phyloP scores from a whole-genome alignment of 37 sponge, comb jelly and placozoan genomes.

The Dysidea cf. avara region DNA sequence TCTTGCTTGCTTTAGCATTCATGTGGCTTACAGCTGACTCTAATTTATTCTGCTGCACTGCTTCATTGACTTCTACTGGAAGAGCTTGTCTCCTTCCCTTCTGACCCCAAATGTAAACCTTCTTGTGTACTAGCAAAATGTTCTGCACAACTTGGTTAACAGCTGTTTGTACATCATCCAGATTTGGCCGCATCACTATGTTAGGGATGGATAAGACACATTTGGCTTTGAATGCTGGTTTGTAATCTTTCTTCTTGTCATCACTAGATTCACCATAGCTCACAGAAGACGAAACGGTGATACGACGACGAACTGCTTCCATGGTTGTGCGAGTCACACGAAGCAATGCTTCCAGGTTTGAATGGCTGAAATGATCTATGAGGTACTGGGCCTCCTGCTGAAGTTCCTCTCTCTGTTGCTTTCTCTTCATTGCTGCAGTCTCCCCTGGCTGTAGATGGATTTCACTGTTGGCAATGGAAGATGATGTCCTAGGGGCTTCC shows the following conservation, averaged over 20 bases:
- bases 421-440: slow-evolving; percentile 24
- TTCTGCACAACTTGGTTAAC: slow-evolving; percentile 68
- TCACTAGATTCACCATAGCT: slow-evolving; percentile 36
- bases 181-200: slow-evolving; percentile 81
- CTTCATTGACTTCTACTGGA: not conserved
- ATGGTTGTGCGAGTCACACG: slow-evolving; percentile 49
- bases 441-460: slow-evolving; percentile 34
- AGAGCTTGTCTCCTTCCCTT: not conserved
- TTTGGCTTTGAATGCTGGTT: slow-evolving; percentile 75
- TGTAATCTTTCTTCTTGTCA: slow-evolving; percentile 33
- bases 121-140: slow-evolving; percentile 59
- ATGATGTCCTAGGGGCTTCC: too few relatives aligned
- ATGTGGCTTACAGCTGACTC: too few relatives aligned
- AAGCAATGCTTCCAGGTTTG: slow-evolving; percentile 61
- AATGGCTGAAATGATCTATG: slow-evolving; percentile 56
- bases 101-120: slow-evolving; percentile 81
- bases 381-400: slow-evolving; percentile 73
- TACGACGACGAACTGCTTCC: slow-evolving; percentile 75
- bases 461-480: not conserved
- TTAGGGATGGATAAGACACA: slow-evolving; percentile 80
- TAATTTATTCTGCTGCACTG: too few relatives aligned
- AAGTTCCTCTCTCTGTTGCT: slow-evolving; percentile 39
- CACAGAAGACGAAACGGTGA: slow-evolving; percentile 47
- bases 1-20: too few relatives aligned
- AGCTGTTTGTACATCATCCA: slow-evolving; percentile 90